phyloP scores from a whole-genome alignment of 2,113 vertebrate species.

The Dermatemys mawii region DNA sequence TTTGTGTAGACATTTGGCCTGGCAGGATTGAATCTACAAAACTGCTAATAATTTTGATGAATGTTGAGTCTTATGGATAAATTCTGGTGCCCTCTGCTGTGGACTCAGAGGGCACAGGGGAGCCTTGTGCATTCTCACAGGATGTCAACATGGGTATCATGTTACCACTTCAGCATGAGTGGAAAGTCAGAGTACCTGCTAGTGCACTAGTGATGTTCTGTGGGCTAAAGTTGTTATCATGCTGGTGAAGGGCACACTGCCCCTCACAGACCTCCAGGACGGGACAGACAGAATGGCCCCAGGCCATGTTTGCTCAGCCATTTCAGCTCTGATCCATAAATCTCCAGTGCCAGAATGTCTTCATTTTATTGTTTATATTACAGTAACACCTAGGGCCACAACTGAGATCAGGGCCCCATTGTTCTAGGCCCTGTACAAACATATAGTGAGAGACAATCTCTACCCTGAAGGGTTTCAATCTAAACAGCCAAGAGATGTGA shows the following conservation, averaged over 20 bases:
- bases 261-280: not conserved
- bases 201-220: not conserved
- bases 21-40: not conserved
- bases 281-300: not conserved
- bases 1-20: not conserved
- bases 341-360: not conserved
- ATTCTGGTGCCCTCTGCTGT: not conserved
- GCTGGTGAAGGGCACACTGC: not conserved
- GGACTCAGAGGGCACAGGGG: not conserved
- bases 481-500: not conserved
- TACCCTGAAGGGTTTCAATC: not conserved
- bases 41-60: not conserved
- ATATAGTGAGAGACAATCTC: not conserved
- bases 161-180: not conserved
- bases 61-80: not conserved
- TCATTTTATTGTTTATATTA: not conserved
- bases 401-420: rapidly evolving
- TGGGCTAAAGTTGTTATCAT: not conserved
- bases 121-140: not conserved
- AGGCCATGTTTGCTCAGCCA: not conserved
- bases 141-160: not conserved
- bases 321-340: not conserved
- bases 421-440: not conserved
- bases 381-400: not conserved
- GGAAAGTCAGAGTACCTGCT: not conserved